Percentiles rank a stretch among this genome's conserved stretches.
These are phyloP conservation scores for Phrynosoma blainvillii DNA, from an alignment of 2,113 vertebrate species.

Conservation along the genomic window DNA sequence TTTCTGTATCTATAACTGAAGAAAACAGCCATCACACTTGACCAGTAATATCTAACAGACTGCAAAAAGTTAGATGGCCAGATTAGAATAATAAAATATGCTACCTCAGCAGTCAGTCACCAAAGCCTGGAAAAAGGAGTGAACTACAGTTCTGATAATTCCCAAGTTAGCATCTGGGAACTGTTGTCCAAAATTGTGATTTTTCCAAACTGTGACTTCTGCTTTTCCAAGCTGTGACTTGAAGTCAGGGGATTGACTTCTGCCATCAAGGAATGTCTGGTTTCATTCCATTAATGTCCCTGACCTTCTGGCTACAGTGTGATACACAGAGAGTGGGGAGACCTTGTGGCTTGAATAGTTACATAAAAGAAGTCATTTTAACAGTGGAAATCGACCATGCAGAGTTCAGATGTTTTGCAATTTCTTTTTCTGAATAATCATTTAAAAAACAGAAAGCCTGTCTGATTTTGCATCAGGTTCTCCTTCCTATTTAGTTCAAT, in stretches of 20 bases:
- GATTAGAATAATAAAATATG: neutral
- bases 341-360: neutral
- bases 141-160: too few species aligned
- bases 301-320: neutral
- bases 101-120: neutral
- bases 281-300: too few species aligned
- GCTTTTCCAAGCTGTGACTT: neutral
- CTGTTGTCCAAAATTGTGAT: too few species aligned
- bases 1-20: too few species aligned
- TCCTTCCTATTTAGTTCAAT: too few species aligned
- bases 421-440: neutral
- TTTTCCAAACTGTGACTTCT: too few species aligned
- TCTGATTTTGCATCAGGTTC: neutral
- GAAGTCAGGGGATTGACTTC: neutral
- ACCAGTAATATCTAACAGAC: neutral
- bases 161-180: too few species aligned
- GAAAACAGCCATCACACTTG: neutral
- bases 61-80: neutral
- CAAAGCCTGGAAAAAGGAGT: neutral
- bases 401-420: neutral
- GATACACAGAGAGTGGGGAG: neutral
- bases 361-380: neutral
- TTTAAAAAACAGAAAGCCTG: too few species aligned
- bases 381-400: too few species aligned
- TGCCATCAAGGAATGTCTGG: neutral